A percentile compares a stretch with the other conserved stretches of the same genome.
These are phyloP conservation scores for Stenoptilia bipunctidactyla DNA, from an alignment of 2,888 invertebrate genomes.

Conservation along the genomic window DNA sequence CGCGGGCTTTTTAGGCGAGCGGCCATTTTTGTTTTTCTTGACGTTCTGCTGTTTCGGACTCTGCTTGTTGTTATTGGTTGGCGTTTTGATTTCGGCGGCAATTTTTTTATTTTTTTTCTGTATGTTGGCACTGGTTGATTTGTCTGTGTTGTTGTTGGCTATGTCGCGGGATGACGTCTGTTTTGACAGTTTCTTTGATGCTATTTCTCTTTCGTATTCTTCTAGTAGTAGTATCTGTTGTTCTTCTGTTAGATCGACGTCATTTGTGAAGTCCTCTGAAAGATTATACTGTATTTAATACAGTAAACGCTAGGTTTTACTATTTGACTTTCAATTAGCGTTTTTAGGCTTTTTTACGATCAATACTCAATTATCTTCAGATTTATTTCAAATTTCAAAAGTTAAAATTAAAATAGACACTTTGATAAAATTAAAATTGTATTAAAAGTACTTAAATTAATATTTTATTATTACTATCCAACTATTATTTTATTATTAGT, in stretches of 20 bases:
- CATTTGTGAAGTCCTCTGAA: constrained; percentile 74
- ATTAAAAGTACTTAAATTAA: no score
- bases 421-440: no score
- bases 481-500: no score
- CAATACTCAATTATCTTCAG: no score
- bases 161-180: constrained; percentile 33
- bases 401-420: no score
- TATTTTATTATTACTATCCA: no score
- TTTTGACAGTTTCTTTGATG: constrained; percentile 46
- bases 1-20: constrained; percentile 37
- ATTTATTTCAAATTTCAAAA: no score
- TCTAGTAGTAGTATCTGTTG: constrained; percentile 76
- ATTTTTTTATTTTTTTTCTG: constrained; percentile 20
- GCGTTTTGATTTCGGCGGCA: constrained; percentile 36
- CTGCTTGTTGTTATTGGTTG: constrained; percentile 13
- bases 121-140: constrained; percentile 27
- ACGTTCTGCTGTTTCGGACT: constrained; percentile 9
- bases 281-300: constrained; percentile 1
- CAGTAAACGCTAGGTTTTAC: no score
- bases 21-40: constrained; percentile 28
- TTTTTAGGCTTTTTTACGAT: no score
- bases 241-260: constrained; percentile 78
- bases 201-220: constrained; percentile 77
- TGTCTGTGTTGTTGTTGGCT: constrained; percentile 41
- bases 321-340: no score